Evolutionary conservation across 2,888 invertebrate genomes (phyloP), one percentile per base, ranked within the genome.

Genomic region (Lapara coniferarum): DNA sequence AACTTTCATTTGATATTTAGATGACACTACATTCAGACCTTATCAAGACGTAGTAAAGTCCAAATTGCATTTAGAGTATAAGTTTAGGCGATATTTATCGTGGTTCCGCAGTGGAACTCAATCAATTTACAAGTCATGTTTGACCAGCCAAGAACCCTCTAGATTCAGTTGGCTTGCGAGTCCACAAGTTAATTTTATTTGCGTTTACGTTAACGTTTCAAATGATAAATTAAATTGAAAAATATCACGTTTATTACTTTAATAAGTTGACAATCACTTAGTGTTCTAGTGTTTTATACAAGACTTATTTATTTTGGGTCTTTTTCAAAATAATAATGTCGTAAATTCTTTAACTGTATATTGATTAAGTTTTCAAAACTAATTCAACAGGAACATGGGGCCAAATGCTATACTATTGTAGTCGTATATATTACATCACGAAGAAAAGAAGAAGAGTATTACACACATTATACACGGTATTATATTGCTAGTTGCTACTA

Each of bases 51-150:
- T 0, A 0, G 68, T 83, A 85, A 77, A 72, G 82, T 78, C 70
- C 46, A 79, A 73, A 72, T 83, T 2, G 71, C 4, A 2, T 73
- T n/a, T 14, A 10, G 66, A 68, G 49, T 25, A 8, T n/a, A 53
- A 57, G n/a, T 68, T 56, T 72, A 69, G 70, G 57, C 69, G 52
- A 63, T 72, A 67, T 66, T 55, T 71, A 53, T 77, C 63, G 49
- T 63, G 74, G 80, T 80, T 75, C 75, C 72, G 77, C 76, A 73
- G 76, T 69, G 75, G 78, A 83, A 86, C 86, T 86, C 89, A 87
- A 89, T 90, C 89, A 89, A 88, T 90, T 88, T 85, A 83, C 86
- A 82, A 86, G 85, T 85, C 81, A 79, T 91, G 87, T 91, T 90
- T 91, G 91, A 86, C 86, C 85, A 85, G 81, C 78, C 78, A 83